Evolutionary conservation across 2,797 vertebrate species (phyloP).

Genomic region (Spondyliosoma cantharus): DNA sequence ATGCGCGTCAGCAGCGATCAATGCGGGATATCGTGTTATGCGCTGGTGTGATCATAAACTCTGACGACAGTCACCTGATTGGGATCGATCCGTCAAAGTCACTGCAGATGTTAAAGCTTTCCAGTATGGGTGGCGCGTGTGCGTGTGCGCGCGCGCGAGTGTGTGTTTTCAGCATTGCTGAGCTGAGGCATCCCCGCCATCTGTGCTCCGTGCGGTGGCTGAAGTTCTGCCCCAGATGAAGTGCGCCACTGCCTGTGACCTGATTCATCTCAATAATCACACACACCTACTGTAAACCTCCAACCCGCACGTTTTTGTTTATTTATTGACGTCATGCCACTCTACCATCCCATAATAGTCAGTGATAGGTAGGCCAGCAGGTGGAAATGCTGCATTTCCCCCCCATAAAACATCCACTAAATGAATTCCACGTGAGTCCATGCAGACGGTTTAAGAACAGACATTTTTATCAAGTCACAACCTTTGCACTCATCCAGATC

Average conservation of each 20-base stretch:
- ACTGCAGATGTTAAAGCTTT: constrained; percentile 48
- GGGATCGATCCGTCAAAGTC: constrained; percentile 51
- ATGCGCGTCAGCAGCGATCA: constrained; percentile 63
- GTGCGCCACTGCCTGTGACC: constrained; percentile 78
- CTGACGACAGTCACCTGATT: constrained; percentile 50
- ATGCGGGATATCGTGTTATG: constrained; percentile 56
- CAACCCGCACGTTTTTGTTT: constrained; percentile 9
- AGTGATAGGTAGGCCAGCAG: constrained; percentile 1
- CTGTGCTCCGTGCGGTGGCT: constrained; percentile 77
- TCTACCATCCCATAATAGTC: background rate
- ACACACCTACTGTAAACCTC: constrained; percentile 10
- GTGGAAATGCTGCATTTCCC: constrained; percentile 8
- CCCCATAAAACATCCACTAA: background rate
- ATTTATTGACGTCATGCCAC: constrained; percentile 18
- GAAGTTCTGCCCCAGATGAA: constrained; percentile 81
- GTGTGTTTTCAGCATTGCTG: constrained; percentile 53
- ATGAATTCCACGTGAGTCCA: constrained; percentile 9
- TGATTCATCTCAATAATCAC: constrained; percentile 65
- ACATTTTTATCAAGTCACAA: constrained; percentile 30
- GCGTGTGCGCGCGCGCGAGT: constrained; percentile 3
- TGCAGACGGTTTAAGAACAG: background rate
- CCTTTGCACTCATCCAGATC: constrained; percentile 35
- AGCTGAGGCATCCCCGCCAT: constrained; percentile 78
- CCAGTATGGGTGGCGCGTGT: constrained; percentile 25
- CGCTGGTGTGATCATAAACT: constrained; percentile 46